A percentile compares a stretch with the other conserved stretches of the same genome.
Evolutionary conservation across 2,888 invertebrate species (phyloP).

Genomic region (Synanthedon myopaeformis): DNA sequence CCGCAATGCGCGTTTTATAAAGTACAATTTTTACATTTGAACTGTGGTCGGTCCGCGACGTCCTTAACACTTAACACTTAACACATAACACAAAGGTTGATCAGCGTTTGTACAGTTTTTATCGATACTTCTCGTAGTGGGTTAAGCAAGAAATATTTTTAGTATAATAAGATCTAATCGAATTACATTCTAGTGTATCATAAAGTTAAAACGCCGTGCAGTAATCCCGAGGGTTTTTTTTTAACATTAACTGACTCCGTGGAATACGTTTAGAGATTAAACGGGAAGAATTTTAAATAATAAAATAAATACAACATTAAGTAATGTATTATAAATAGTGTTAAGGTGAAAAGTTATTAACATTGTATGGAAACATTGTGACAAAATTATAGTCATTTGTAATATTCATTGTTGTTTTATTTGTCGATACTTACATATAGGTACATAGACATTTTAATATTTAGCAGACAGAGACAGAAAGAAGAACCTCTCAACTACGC

Average conservation of each 20-base stretch:
- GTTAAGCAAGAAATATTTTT: constrained; percentile 66
- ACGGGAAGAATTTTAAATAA: constrained; percentile 67
- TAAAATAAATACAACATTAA: constrained; percentile 62
- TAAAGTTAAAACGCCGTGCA: constrained; percentile 41
- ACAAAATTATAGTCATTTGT: constrained; percentile 73
- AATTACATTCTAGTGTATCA: constrained; percentile 66
- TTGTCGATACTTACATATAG: background rate
- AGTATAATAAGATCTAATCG: constrained; percentile 68
- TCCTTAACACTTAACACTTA: too few species aligned
- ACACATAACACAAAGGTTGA: constrained; percentile 37
- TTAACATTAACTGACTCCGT: constrained; percentile 42
- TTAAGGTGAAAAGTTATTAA: constrained; percentile 71
- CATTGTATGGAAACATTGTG: constrained; percentile 72
- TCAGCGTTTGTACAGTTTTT: constrained; percentile 66
- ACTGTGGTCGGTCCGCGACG: constrained; percentile 34
- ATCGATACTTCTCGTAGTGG: constrained; percentile 63
- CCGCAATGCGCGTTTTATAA: constrained; percentile 26
- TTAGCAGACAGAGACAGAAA: too few species aligned
- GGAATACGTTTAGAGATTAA: constrained; percentile 54
- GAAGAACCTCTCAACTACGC: too few species aligned
- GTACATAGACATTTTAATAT: too few species aligned
- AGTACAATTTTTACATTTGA: constrained; percentile 43
- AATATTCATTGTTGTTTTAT: constrained; percentile 64
- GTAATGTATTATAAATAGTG: constrained; percentile 69
- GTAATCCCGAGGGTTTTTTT: constrained; percentile 41